Base-by-base conservation (phyloP, 2,888 invertebrate species). In the Pyrochroa serraticornis region DNA sequence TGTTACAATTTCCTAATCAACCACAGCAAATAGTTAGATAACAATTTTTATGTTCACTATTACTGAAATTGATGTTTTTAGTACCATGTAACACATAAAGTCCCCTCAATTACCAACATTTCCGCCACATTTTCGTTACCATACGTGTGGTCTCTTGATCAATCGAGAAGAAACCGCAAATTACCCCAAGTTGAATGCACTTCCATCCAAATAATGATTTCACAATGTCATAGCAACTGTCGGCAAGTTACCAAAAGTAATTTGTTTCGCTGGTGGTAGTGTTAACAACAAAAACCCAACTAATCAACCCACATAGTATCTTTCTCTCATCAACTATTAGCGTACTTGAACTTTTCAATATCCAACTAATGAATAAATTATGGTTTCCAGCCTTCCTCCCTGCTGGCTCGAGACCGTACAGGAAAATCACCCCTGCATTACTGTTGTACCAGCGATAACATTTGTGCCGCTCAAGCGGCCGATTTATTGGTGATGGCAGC, bases 371-470 rank as follows among this genome's bases (percentile, higher is more conserved):
- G 12, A 39, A 13, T 39, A 7, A n/a, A 39, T 39, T 8, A 57
- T 60, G 68, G 52, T 42, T 74, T 75, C 10, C 80, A 88, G 84
- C 84, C 86, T 30, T 81, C 81, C 49, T 80, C 83, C 36, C 84
- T 91, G 44, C 84, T 85, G 50, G 87, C 89, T 66, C 85, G 91
- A 70, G 95, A 95, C 80, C 86, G 92, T 10, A 91, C 89, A 3
- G 84, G 91, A 57, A 92, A 94, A 74, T 91, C 91, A 66, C 94
- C 95, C 10, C 83, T 98, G 43, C 98, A 98, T 80, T 97, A 97
- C 82, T 97, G 97, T 82, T 74, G 75, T 59, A 76, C 75, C n/a
- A 76, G 79, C 75, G 81, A 80, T 66, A 81, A 81, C 70, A 75
- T 77, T 48, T 78, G 82, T 67, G 84, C 79, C 76, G 84, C 83